Evolutionary conservation across 1,140 invertebrate species (phyloP), one percentile per base, ranked within the genome.

Genomic region (Brachionus manjavacas): DNA sequence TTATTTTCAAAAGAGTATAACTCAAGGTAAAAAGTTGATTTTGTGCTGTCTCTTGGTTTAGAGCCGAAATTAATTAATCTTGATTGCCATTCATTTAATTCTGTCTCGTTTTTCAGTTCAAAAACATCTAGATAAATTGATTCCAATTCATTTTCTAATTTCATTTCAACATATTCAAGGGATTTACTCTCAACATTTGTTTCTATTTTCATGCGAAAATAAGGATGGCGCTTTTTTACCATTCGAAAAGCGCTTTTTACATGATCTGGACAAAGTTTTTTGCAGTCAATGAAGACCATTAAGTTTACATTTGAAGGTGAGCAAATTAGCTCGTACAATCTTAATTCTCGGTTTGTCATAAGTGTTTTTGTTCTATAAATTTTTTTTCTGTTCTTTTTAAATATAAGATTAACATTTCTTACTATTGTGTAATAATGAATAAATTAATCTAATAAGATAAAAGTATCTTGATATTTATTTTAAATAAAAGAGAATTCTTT

Each of bases 141-240:
- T 35, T 39, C 64, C 14, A 43, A 8, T 81, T 81, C 49, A 43
- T 39, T 39, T 64, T 81, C 1, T 8, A 35, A 4, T 4, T 16
- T 31, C 52, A 43, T 64, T 35, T 81, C 55, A 68, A 64, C 52
- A 64, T 64, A 81, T 68, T 81, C 12, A 35, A 35, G 16, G 14
- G 16, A 60, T 60, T 60, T 64, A 3, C 25, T 55, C 8, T 81
- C 23, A 11, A 9, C 35, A 20, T 81, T 68, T 39, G n/a, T 23
- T 23, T 43, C 41, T 28, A 81, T 81, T 25, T 64, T 81, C 79
- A 81, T 81, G 7, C 79, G 31, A 41, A 81, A 81, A 81, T 64
- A 81, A 39, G 79, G 79, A 81, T 81, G 79, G 14, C 52, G 35
- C 41, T 81, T 81, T 81, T 81, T 81, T n/a, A 81, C 16, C 28